phyloP scores from a whole-genome alignment of 2,888 invertebrate genomes.

The Sericinus montela region DNA sequence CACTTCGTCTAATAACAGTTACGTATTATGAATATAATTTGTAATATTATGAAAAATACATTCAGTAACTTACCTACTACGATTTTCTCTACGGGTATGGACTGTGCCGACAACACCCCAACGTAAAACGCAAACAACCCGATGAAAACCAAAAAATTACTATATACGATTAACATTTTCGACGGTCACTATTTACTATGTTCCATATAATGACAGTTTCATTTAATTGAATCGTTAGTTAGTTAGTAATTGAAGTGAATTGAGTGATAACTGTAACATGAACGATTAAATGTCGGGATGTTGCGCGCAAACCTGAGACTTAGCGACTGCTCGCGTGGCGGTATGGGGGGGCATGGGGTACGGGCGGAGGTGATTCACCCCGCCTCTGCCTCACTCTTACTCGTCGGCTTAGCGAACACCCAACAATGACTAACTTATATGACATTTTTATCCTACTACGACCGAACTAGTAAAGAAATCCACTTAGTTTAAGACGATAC shows the following conservation, averaged over 20 bases:
- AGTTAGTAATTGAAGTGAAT: constrained; percentile 22
- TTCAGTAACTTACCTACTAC: constrained; percentile 62
- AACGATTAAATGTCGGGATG: constrained; percentile 54
- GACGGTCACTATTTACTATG: constrained; percentile 21
- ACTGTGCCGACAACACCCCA: constrained; percentile 52
- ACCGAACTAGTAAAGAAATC: too few relatives aligned
- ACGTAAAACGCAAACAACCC: constrained; percentile 53
- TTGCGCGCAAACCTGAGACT: constrained; percentile 75
- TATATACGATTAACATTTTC: constrained; percentile 17
- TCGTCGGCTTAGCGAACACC: constrained; percentile 27
- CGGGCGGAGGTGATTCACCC: constrained; percentile 42
- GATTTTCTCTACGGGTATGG: constrained; percentile 67
- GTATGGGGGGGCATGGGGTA: constrained; percentile 53
- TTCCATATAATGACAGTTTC: constrained; percentile 18
- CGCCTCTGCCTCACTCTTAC: constrained; percentile 38
- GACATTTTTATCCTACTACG: too few relatives aligned
- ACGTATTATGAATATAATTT: too few relatives aligned
- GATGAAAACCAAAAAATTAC: constrained; percentile 33
- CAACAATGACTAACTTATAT: constrained; percentile 17
- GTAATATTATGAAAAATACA: too few relatives aligned
- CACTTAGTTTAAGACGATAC: too few relatives aligned
- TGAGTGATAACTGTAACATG: constrained; percentile 31
- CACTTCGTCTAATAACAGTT: too few relatives aligned
- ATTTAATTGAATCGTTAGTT: constrained; percentile 34
- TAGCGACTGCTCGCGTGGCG: constrained; percentile 64